Conservation (phyloP, 2,888 invertebrate species). For the Myopa tessellatipennis region DNA sequence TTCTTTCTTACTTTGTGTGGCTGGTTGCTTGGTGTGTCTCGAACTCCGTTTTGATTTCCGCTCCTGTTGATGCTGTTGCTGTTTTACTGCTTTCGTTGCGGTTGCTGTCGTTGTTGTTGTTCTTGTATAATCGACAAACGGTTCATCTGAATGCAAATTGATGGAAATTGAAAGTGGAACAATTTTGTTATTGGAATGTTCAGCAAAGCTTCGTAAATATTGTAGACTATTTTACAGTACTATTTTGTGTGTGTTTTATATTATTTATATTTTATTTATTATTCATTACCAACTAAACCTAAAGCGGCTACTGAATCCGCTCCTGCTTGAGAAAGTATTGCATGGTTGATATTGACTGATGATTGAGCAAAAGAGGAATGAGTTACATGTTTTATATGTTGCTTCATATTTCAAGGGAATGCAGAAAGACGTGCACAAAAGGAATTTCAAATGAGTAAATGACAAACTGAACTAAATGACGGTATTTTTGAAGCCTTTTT, state of each 20-base stretch:
- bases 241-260: neutral
- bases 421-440: too few species aligned
- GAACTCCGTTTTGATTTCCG: conserved; percentile 7
- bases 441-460: too few species aligned
- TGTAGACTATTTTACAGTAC: neutral
- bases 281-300: too few species aligned
- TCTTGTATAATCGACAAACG: conserved; percentile 40
- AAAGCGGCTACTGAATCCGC: too few species aligned
- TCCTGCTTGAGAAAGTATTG: too few species aligned
- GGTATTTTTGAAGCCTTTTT: too few species aligned
- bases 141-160: conserved; percentile 49
- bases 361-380: too few species aligned
- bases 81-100: conserved; percentile 8
- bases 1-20: neutral
- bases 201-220: neutral
- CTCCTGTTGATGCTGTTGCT: conserved; percentile 15
- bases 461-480: too few species aligned
- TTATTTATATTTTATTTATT: neutral
- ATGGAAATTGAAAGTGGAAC: conserved; percentile 34
- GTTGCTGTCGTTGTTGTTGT: conserved; percentile 24
- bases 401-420: too few species aligned
- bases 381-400: too few species aligned
- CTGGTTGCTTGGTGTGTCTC: neutral
- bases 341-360: too few species aligned
- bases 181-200: neutral